phyloP scores from a whole-genome alignment of 2,113 vertebrate genomes.

The Carlito syrichta region DNA sequence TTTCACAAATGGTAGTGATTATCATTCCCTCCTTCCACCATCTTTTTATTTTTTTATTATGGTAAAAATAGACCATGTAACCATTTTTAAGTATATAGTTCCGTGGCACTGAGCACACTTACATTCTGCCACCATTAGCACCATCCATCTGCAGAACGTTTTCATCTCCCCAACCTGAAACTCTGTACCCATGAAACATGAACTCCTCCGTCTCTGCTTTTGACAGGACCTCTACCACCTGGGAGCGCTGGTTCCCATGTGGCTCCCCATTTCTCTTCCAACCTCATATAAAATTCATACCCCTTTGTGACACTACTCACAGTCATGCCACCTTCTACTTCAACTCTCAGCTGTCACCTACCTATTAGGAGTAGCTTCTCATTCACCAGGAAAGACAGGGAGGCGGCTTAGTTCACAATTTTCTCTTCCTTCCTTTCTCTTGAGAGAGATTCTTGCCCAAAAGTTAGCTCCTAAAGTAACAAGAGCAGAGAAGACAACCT shows the following conservation, averaged over 20 bases:
- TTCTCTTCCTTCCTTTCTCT: not conserved
- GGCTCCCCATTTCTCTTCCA: not conserved
- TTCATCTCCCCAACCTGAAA: not conserved
- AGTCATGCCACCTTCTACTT: not conserved
- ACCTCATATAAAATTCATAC: not conserved
- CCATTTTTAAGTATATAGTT: not conserved
- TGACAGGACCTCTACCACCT: not conserved
- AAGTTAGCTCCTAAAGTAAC: conserved; percentile 3
- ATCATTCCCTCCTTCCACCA: not conserved
- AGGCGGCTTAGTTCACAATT: not conserved
- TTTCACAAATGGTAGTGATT: not conserved
- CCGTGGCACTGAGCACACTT: not conserved
- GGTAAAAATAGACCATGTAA: not conserved
- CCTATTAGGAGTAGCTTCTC: conserved; percentile 41
- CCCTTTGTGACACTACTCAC: not conserved
- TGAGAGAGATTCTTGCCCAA: not conserved
- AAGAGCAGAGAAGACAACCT: not conserved
- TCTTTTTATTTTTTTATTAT: not conserved
- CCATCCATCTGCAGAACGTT: not conserved
- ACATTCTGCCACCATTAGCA: not conserved
- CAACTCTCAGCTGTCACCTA: conserved; percentile 26
- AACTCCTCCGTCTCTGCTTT: not conserved
- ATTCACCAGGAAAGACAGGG: not conserved
- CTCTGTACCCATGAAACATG: not conserved
- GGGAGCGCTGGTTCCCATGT: not conserved